phyloP scores from a whole-genome alignment of 2,888 invertebrate species.

The Epinotia brunnichana region DNA sequence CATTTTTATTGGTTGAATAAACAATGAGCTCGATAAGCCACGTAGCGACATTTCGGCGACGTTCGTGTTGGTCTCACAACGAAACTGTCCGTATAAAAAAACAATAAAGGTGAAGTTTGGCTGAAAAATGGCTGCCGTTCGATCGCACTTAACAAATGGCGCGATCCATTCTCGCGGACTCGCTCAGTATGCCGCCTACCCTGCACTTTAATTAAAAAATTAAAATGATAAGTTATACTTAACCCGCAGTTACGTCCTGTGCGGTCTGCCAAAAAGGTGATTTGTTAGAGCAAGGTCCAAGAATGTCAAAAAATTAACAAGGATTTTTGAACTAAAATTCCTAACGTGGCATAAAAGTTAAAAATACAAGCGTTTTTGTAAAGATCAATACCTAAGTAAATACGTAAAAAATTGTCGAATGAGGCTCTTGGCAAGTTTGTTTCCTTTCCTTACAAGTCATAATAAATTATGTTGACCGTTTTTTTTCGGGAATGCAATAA shows the following conservation, averaged over 20 bases:
- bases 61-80: constrained; percentile 14
- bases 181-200: constrained; percentile 29
- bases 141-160: constrained; percentile 33
- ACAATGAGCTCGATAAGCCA: constrained; percentile 2
- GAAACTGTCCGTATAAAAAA: constrained; percentile 38
- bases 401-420: too few species aligned
- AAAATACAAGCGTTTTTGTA: too few species aligned
- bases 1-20: neutral
- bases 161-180: constrained; percentile 26
- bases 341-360: too few species aligned
- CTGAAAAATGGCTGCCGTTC: constrained; percentile 30
- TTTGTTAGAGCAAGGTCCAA: too few species aligned
- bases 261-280: too few species aligned
- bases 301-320: too few species aligned
- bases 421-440: too few species aligned
- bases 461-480: too few species aligned
- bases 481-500: too few species aligned
- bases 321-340: too few species aligned
- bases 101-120: constrained; percentile 31
- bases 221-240: constrained; percentile 38
- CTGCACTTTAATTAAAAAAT: constrained; percentile 38
- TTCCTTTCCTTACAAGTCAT: too few species aligned
- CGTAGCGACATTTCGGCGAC: constrained; percentile 15
- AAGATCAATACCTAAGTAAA: too few species aligned
- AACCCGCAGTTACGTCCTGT: neutral